Conservation (phyloP, 2,113 vertebrate species). For the Ramphastos sulfuratus region DNA sequence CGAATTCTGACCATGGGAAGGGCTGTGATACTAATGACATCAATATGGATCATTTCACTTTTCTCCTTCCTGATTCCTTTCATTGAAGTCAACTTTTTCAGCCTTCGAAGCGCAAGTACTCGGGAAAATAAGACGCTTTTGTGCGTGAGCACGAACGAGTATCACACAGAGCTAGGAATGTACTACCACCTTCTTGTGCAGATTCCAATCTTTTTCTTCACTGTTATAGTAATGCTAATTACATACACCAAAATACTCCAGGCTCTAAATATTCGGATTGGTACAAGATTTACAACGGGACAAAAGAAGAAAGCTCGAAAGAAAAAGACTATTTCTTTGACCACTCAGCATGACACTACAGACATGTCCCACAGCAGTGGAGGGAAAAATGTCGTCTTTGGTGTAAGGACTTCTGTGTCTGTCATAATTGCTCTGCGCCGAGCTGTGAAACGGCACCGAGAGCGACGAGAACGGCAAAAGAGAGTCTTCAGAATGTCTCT, state of each 20-base stretch:
- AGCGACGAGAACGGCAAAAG: slow-evolving; percentile 94
- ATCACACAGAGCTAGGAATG: slow-evolving; percentile 91
- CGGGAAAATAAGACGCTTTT: slow-evolving; percentile 89
- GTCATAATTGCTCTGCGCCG: slow-evolving; percentile 95
- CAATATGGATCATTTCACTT: slow-evolving; percentile 94
- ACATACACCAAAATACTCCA: slow-evolving; percentile 98
- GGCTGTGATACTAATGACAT: slow-evolving; percentile 88
- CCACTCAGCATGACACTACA: slow-evolving; percentile 86
- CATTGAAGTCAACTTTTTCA: slow-evolving; percentile 96
- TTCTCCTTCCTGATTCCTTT: slow-evolving; percentile 96
- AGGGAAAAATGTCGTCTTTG: slow-evolving; percentile 87
- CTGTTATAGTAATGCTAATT: slow-evolving; percentile 94
- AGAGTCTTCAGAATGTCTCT: slow-evolving; percentile 97
- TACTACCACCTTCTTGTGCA: slow-evolving; percentile 97
- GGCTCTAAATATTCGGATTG: slow-evolving; percentile 97
- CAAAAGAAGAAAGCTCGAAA: slow-evolving; percentile 93
- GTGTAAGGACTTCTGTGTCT: slow-evolving; percentile 95
- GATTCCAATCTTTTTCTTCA: slow-evolving; percentile 98
- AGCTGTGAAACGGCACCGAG: slow-evolving; percentile 94
- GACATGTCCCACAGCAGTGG: slow-evolving; percentile 85
- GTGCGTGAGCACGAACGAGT: slow-evolving; percentile 87
- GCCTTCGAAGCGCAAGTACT: slow-evolving; percentile 76
- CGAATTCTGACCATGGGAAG: slow-evolving; percentile 96
- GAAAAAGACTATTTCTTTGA: slow-evolving; percentile 94
- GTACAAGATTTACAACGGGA: slow-evolving; percentile 90